Percentiles rank a stretch among this genome's conserved stretches.
Evolutionary conservation across 2,888 invertebrate species (phyloP).

Genomic region (Agrotis exclamationis): DNA sequence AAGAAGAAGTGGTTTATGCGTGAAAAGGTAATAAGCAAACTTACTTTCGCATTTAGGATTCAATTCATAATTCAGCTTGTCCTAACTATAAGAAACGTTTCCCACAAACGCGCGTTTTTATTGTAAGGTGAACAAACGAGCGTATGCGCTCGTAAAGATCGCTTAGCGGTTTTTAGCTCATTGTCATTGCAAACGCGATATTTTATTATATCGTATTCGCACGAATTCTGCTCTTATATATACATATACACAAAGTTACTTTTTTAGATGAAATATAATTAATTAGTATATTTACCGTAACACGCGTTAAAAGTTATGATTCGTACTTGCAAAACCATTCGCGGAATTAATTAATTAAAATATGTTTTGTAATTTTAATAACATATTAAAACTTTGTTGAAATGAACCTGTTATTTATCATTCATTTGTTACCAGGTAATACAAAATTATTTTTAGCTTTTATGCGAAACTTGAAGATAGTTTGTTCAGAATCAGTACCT

Average conservation of each 20-base stretch:
- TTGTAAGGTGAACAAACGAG: neutral
- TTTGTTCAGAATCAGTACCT: too few species aligned
- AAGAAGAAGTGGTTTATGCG: too few species aligned
- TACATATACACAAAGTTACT: neutral
- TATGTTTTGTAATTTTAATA: conserved; percentile 2
- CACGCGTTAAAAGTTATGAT: neutral
- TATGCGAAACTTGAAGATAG: too few species aligned
- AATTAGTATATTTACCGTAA: conserved; percentile 27
- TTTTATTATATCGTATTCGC: neutral
- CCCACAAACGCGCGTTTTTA: too few species aligned
- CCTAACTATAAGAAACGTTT: too few species aligned
- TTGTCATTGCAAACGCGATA: neutral
- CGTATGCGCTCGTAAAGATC: neutral
- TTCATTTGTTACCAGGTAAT: neutral
- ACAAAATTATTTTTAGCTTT: too few species aligned
- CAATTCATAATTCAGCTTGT: too few species aligned
- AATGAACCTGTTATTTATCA: neutral
- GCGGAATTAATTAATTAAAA: conserved; percentile 16
- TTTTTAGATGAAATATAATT: neutral
- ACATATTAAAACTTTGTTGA: neutral
- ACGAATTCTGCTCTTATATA: neutral
- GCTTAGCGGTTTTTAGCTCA: too few species aligned
- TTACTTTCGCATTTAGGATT: too few species aligned
- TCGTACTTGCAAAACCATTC: neutral
- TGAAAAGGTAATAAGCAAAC: too few species aligned